These are phyloP conservation scores for Steinernema hermaphroditum DNA, from an alignment of 2,888 invertebrate species.

Conservation along the genomic window DNA sequence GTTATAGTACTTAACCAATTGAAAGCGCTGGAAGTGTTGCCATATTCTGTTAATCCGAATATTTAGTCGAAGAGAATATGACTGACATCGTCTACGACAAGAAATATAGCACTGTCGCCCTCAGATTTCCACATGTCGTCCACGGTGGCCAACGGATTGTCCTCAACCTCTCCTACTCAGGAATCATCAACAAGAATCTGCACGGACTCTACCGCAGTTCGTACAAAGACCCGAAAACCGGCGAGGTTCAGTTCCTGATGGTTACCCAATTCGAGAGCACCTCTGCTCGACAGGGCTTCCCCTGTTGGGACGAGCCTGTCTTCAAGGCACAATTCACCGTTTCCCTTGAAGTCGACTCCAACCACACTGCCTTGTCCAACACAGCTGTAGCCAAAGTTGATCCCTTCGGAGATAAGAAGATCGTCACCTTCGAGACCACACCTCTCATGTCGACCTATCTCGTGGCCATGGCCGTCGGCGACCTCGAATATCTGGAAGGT, in stretches of 20 bases:
- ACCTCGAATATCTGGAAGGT: not conserved
- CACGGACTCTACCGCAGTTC: not conserved
- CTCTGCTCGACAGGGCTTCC: not conserved
- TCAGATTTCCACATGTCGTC: not conserved
- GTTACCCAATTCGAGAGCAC: not conserved
- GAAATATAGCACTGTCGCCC: too few relatives aligned
- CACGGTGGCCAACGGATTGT: not conserved
- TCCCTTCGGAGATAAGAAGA: not conserved
- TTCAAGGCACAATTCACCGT: constrained; percentile 3
- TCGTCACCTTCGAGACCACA: not conserved
- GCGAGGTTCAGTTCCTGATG: not conserved
- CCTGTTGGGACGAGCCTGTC: not conserved
- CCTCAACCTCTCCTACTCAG: not conserved
- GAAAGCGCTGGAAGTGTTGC: too few relatives aligned
- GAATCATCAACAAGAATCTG: not conserved
- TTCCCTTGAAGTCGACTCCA: not conserved
- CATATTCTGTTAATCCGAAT: too few relatives aligned
- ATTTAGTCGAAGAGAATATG: too few relatives aligned
- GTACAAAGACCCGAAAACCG: not conserved
- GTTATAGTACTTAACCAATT: too few relatives aligned
- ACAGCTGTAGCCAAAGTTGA: not conserved
- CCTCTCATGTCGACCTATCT: not conserved
- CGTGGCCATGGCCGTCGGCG: not conserved
- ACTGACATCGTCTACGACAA: too few relatives aligned
- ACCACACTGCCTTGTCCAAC: not conserved